These are phyloP conservation scores for Pyrrhia umbra DNA, from an alignment of 2,888 invertebrate species.

Conservation along the genomic window DNA sequence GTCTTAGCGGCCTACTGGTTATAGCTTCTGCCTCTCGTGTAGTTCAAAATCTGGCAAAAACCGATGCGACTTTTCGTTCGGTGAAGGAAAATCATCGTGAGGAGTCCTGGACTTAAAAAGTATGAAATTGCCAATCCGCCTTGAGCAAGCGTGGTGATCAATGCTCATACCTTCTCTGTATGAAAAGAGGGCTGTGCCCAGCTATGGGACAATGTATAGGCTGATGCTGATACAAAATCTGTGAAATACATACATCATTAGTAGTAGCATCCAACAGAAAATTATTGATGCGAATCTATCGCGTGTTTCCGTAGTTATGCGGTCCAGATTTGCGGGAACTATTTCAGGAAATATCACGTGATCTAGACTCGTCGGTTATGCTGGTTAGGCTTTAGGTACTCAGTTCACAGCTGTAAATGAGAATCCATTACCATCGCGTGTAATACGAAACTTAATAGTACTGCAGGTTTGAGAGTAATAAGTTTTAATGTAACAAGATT, in stretches of 20 bases:
- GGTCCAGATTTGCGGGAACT: conserved; percentile 41
- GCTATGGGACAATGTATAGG: no score
- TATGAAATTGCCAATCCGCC: no score
- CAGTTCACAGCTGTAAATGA: conserved; percentile 23
- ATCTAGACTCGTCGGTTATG: conserved; percentile 37
- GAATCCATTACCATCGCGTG: conserved; percentile 12
- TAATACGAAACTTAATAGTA: conserved; percentile 2
- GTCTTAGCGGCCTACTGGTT: no score
- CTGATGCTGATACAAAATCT: no score
- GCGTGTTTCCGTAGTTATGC: conserved; percentile 32
- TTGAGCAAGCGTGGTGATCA: no score
- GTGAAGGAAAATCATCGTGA: no score
- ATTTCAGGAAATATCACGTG: conserved; percentile 50
- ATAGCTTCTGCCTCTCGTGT: no score
- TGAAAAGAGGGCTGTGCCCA: no score
- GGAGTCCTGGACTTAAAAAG: no score
- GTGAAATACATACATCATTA: background rate
- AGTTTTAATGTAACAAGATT: background rate
- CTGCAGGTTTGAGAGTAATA: conserved; percentile 3
- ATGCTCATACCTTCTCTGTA: no score
- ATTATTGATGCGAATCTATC: conserved; percentile 8
- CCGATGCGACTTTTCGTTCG: no score
- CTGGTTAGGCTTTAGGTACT: conserved; percentile 18
- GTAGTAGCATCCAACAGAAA: background rate
- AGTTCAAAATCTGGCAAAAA: no score